phyloP scores from a whole-genome alignment of 2,888 invertebrate species.

The Anthophora plumipes region DNA sequence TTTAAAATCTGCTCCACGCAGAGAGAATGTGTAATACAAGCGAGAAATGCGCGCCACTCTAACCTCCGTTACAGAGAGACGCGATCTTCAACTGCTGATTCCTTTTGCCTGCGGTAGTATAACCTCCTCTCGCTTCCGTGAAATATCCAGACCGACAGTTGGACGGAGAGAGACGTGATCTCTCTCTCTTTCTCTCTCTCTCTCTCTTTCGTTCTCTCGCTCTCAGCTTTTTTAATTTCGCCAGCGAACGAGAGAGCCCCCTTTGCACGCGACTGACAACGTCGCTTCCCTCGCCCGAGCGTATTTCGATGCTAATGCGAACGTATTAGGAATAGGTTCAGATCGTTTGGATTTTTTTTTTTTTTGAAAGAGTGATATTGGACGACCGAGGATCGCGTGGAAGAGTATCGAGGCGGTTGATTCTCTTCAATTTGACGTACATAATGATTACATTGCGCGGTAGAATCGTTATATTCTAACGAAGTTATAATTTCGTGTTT shows the following conservation, averaged over 20 bases:
- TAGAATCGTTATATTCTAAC: too few relatives aligned
- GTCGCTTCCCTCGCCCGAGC: neutral
- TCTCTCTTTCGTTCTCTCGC: neutral
- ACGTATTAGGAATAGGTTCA: neutral
- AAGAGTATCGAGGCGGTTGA: too few relatives aligned
- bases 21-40: constrained; percentile 77
- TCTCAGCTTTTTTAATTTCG: constrained; percentile 33
- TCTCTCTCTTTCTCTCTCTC: neutral
- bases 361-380: neutral
- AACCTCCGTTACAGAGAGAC: constrained; percentile 18
- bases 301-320: constrained; percentile 20
- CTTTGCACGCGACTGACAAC: neutral
- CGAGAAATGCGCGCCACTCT: constrained; percentile 46
- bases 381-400: neutral
- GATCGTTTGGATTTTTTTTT: neutral
- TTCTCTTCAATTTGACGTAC: too few relatives aligned
- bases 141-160: constrained; percentile 23
- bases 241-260: too few relatives aligned
- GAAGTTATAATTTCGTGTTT: too few relatives aligned
- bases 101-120: constrained; percentile 34
- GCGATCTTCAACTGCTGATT: constrained; percentile 48
- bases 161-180: too few relatives aligned
- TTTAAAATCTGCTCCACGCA: constrained; percentile 76
- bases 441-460: too few relatives aligned
- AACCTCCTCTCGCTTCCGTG: neutral